phyloP scores from a whole-genome alignment of 1,140 invertebrate genomes.

The Dreissena polymorpha region DNA sequence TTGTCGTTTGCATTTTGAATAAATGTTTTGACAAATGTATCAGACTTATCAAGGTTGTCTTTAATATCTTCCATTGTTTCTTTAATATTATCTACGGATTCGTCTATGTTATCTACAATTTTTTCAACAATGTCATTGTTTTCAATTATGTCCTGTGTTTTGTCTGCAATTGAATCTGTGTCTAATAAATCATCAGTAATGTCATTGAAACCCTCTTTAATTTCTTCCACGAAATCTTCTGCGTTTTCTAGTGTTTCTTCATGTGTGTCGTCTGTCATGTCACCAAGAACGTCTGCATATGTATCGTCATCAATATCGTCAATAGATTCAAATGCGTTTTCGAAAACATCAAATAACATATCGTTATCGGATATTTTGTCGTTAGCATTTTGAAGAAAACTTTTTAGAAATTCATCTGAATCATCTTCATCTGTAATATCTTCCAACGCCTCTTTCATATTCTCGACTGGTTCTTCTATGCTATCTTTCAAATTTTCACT shows the following conservation, averaged over 20 bases:
- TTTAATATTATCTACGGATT: background rate
- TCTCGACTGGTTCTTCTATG: background rate
- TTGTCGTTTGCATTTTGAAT: background rate
- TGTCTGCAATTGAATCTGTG: background rate
- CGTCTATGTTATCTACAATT: background rate
- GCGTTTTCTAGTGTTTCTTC: background rate
- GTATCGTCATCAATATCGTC: background rate
- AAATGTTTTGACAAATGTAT: background rate
- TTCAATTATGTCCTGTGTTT: background rate
- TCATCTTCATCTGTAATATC: conserved; percentile 1
- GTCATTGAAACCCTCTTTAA: background rate
- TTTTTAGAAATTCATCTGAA: background rate
- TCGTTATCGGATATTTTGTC: background rate
- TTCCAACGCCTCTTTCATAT: background rate
- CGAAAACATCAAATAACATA: background rate
- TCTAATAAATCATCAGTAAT: background rate
- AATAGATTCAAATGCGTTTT: background rate
- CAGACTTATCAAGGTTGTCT: background rate
- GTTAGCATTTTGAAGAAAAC: background rate
- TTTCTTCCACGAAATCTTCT: background rate
- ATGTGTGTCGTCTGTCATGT: background rate
- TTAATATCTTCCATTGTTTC: background rate
- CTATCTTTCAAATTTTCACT: background rate
- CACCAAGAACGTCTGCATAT: background rate
- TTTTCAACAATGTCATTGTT: background rate